Evolutionary conservation across 2,797 vertebrate genomes (phyloP).

Genomic region (Gobionotothen gibberifrons): DNA sequence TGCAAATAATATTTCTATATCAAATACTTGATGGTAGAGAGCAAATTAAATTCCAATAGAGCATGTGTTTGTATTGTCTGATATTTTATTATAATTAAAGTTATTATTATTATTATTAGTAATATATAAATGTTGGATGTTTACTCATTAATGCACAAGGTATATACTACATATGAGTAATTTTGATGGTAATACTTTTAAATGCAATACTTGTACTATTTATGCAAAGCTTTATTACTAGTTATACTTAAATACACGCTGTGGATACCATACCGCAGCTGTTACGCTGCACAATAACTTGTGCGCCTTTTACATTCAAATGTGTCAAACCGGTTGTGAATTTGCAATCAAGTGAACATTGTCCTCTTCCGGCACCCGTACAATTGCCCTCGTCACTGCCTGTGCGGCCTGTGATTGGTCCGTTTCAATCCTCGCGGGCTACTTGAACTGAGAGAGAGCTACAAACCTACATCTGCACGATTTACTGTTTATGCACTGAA

Average conservation of each 20-base stretch:
- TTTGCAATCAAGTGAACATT: slow-evolving; percentile 60
- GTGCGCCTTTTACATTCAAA: not conserved
- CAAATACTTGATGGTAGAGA: not conserved
- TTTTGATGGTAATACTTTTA: not conserved
- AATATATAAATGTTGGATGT: not conserved
- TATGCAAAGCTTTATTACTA: not conserved
- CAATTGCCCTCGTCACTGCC: slow-evolving; percentile 32
- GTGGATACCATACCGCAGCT: not conserved
- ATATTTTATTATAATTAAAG: not conserved
- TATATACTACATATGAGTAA: not conserved
- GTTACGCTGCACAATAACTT: not conserved
- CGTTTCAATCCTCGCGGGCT: slow-evolving; percentile 99
- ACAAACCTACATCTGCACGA: not conserved
- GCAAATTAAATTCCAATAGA: not conserved
- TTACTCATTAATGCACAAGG: not conserved
- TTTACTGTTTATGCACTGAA: slow-evolving; percentile 41
- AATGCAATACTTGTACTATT: not conserved
- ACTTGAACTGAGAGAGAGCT: slow-evolving; percentile 91
- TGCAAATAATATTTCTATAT: not conserved
- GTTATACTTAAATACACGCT: not conserved
- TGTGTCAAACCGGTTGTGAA: slow-evolving; percentile 65
- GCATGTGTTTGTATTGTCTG: no score
- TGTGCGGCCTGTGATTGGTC: slow-evolving; percentile 84
- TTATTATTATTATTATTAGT: no score
- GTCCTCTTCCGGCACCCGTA: slow-evolving; percentile 60